Base-by-base conservation (phyloP, 2,888 invertebrate species). In the Idaea dimidiata region DNA sequence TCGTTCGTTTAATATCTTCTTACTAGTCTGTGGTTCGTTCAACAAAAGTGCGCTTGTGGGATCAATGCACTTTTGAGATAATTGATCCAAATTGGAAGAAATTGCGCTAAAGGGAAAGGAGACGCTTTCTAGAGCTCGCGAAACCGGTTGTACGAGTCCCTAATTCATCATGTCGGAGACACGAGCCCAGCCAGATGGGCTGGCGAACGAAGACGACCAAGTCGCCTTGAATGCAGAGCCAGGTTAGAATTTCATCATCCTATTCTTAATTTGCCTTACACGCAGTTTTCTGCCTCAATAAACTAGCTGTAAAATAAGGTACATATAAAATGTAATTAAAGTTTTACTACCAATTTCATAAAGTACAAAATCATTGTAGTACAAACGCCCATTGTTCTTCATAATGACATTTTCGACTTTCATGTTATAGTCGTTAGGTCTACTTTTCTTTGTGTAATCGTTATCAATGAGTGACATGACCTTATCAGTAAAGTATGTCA, bases 171-270 rank as follows among this genome's bases (percentile, higher is more conserved):
- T 91, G 91, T 83, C 91, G 69, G 90, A 91, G 73, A 70, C 89
- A 66, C 84, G 87, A 71, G 90, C 88, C 79, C 90, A 87, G 70
- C 88, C 88, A 82, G 91, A 90, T 72, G 90, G 83, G 71, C 89
- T 88, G 74, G 84, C 89, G 86, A 93, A 91, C 74, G 90, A 91
- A 68, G 93, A 91, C 72, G 93, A 93, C 64, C 87, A 88, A 75
- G 85, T 87, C 68, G 81, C 86, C 57, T 82, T 93, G 91, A 56
- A 56, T 18, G 6, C 17, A 16, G 43, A 56, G 18, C 56, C 18
- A 56, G 56, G 56, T 56, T 6, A 43, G 43, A 8, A 59, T 17
- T 59, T 43, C 53, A 59, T 59, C 16, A 59, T 53, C 16, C 17
- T 59, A 16, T 16, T 58, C 8, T 31, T 17, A 56, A 0, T 17